Conservation (phyloP, 2,113 vertebrate genomes). For the Merops nubicus region DNA sequence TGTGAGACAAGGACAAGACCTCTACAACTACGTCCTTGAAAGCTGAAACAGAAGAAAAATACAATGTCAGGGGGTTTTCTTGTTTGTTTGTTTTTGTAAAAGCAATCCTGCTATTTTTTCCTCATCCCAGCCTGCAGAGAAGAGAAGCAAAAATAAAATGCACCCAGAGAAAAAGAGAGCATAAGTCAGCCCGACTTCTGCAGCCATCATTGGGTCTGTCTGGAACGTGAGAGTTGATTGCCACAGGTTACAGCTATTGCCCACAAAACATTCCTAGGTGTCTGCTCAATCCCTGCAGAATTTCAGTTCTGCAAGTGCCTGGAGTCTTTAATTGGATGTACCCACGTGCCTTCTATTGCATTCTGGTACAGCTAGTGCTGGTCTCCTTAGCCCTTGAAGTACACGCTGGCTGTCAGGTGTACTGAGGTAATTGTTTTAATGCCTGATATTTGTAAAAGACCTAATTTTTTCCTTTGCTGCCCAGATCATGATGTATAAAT, state of each 20-base stretch:
- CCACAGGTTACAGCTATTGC: not conserved
- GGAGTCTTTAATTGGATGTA: not conserved
- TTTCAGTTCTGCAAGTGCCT: not conserved
- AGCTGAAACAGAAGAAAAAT: not conserved
- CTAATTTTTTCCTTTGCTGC: not conserved
- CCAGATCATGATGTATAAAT: not conserved
- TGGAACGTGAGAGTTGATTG: not conserved
- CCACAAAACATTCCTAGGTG: accelerated
- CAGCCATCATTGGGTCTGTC: accelerated
- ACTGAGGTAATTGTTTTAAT: not conserved
- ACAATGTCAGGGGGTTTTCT: not conserved
- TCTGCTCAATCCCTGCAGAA: not conserved
- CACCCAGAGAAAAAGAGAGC: not conserved
- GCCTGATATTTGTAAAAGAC: not conserved
- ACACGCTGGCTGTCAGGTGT: not conserved
- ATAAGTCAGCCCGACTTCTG: not conserved
- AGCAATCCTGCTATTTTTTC: not conserved
- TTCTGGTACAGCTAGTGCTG: not conserved
- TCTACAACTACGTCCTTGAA: not conserved
- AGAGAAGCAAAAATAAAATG: not conserved
- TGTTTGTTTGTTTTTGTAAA: not conserved
- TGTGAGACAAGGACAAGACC: not conserved
- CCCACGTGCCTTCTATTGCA: not conserved
- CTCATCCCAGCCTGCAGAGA: not conserved
- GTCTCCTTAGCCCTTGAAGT: not conserved